A percentile compares a stretch with the other conserved stretches of the same genome.
phyloP scores from a whole-genome alignment of 2,113 vertebrate species.

The Mirza zaza region DNA sequence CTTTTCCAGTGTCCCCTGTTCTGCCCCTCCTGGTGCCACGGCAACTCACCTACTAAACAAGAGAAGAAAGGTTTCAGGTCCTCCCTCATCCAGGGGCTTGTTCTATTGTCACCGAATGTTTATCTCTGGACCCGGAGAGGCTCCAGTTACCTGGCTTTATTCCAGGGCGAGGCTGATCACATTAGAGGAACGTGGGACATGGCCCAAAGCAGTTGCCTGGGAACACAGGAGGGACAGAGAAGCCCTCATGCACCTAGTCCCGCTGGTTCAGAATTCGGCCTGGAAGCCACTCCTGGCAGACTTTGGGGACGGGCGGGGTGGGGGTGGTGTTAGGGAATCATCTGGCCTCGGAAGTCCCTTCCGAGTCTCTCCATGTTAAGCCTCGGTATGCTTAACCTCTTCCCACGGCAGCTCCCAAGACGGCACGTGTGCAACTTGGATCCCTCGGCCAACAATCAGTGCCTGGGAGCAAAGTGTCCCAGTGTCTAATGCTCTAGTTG shows the following conservation, averaged over 20 bases:
- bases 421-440: accelerated
- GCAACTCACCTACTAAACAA: not conserved
- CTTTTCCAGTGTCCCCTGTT: too few relatives aligned
- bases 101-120: not conserved
- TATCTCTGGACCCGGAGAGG: not conserved
- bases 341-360: not conserved
- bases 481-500: accelerated
- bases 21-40: not conserved
- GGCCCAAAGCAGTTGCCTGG: not conserved
- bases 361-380: not conserved
- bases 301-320: accelerated
- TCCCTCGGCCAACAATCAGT: not conserved
- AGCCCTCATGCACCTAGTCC: accelerated
- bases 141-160: not conserved
- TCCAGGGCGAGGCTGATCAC: too few relatives aligned
- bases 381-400: not conserved
- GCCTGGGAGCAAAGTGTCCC: not conserved
- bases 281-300: not conserved
- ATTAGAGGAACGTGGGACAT: not conserved
- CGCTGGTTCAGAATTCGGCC: not conserved
- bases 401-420: not conserved
- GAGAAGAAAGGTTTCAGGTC: not conserved
- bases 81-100: not conserved
- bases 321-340: not conserved
- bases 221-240: accelerated